Evolutionary conservation across 1,140 invertebrate genomes (phyloP).

Genomic region (Odontomachus brunneus): DNA sequence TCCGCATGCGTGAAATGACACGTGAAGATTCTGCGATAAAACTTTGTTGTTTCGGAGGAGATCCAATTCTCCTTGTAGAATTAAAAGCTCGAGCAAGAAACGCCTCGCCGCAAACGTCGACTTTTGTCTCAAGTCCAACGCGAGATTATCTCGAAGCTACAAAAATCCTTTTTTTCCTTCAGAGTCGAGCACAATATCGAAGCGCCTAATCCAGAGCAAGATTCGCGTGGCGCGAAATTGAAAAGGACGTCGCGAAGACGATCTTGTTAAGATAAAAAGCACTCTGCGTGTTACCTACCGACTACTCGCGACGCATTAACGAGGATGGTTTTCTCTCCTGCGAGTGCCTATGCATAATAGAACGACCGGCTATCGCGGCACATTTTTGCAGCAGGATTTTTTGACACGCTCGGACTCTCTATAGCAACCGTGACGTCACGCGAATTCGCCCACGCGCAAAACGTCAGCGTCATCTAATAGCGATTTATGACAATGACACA

Average conservation of each 20-base stretch:
- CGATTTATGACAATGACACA: conserved; percentile 24
- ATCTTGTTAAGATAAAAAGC: conserved; percentile 40
- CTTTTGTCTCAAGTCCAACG: no score
- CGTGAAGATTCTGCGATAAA: neutral
- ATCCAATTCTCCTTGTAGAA: neutral
- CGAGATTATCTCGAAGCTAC: neutral
- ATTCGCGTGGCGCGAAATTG: neutral
- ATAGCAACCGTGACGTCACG: conserved; percentile 1
- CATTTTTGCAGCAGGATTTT: neutral
- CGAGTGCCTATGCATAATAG: neutral
- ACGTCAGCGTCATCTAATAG: neutral
- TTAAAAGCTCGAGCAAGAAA: neutral
- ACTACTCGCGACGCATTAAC: conserved; percentile 2
- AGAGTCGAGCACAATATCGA: neutral
- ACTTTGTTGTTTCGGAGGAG: no score
- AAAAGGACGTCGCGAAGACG: neutral
- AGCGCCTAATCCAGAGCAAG: neutral
- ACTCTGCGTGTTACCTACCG: neutral
- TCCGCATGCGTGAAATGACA: no score
- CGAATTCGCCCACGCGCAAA: neutral
- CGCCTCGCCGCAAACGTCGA: no score
- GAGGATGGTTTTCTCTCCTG: conserved; percentile 4
- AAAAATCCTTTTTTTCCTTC: neutral
- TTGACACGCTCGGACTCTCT: neutral
- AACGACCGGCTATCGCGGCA: neutral